Base-by-base conservation (phyloP, 2,888 invertebrate species). In the Xylota sylvarum region DNA sequence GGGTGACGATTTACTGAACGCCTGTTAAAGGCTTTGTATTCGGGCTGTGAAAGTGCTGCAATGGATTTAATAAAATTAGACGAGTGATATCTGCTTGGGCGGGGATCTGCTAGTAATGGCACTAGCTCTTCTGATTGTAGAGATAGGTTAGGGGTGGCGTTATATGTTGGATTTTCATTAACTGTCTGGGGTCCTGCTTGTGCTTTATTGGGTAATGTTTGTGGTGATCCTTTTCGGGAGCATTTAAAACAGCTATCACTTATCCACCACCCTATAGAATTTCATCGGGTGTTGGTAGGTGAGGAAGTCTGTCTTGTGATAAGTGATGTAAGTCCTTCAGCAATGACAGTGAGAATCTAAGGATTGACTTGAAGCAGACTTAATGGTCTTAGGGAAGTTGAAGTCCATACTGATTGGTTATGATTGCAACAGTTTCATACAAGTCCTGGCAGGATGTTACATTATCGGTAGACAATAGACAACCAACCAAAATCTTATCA, bases 41-140 rank as follows among this genome's bases (percentile, higher is more conserved):
- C 19, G 12, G 48, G 14, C 46, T 32, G 62, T 52, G 35, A 43
- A 46, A 56, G 27, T 64, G 56, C 74, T 70, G 52, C 69, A 67
- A 78, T 67, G 73, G 72, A 58, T 67, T 83, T 83, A 77, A 83
- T 83, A 72, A 83, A 83, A 74, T 84, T 79, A 73, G 62, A 69
- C 30, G 73, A 48, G 43, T 14, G 10, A 55, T 73, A 43, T 56
- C 65, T 60, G 43, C 10, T 56, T 30, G 50, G 64, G 46, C 60
- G 70, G 40, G 40, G 30, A 69, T 78, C 19, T 52, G 50, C 10
- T 10, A 6, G 12, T 65, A 50, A 58, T 73, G 52, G 60, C 12
- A 14, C 6, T 14, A 37, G 6, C 52, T 30, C 52, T 55, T 27
- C 10, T 7, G 43, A 1, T 14, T 23, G 23, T 50, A 23, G 19